Evolutionary conservation across 2,888 invertebrate genomes (phyloP).

Genomic region (Tubulanus polymorphus): DNA sequence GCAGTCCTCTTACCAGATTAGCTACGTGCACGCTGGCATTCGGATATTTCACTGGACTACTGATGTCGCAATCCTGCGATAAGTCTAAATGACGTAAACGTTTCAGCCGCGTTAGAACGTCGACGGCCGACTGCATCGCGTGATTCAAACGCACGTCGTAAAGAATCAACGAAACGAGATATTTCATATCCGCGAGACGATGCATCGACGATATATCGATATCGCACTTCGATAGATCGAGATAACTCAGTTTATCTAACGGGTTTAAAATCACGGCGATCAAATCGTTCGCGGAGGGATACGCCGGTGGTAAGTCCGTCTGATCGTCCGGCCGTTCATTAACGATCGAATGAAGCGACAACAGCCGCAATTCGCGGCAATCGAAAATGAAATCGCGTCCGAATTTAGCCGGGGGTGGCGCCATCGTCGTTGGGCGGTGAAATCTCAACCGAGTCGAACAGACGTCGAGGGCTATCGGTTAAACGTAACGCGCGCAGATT

Average conservation of each 20-base stretch:
- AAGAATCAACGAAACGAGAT: slow-evolving; percentile 71
- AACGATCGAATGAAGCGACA: slow-evolving; percentile 26
- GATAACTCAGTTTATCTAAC: slow-evolving; percentile 62
- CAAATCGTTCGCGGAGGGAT: slow-evolving; percentile 13
- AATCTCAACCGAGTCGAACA: not conserved
- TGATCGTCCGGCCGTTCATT: no score
- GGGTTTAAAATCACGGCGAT: slow-evolving; percentile 59
- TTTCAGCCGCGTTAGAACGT: slow-evolving; percentile 55
- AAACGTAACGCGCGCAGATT: slow-evolving; percentile 69
- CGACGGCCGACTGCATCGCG: slow-evolving; percentile 59
- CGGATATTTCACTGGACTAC: slow-evolving; percentile 65
- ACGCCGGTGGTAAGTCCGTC: slow-evolving; percentile 19
- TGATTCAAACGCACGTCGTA: slow-evolving; percentile 66
- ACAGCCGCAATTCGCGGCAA: slow-evolving; percentile 20
- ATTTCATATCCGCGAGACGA: slow-evolving; percentile 64
- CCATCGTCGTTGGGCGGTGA: not conserved
- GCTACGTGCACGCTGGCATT: slow-evolving; percentile 69
- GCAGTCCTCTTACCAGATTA: slow-evolving; percentile 69
- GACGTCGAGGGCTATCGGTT: slow-evolving; percentile 53
- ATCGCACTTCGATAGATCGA: slow-evolving; percentile 69
- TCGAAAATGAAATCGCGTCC: slow-evolving; percentile 16
- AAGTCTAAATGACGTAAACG: slow-evolving; percentile 70
- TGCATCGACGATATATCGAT: slow-evolving; percentile 56
- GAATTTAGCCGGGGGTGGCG: not conserved
- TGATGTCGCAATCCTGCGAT: slow-evolving; percentile 60